Evolutionary conservation across 2,888 invertebrate species (phyloP).

Genomic region (Ferrisia virgata): DNA sequence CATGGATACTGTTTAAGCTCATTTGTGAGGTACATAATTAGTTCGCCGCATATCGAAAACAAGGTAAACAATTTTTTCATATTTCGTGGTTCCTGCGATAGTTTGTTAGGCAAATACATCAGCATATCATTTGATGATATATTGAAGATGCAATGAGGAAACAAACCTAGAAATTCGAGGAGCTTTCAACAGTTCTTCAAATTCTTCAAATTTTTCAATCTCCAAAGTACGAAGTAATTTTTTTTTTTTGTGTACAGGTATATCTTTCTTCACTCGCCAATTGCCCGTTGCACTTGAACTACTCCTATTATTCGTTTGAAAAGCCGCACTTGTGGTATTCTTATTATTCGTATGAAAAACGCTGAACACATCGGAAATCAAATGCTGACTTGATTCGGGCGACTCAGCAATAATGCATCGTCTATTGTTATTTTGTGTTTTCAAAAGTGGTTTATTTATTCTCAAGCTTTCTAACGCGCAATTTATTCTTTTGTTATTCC

Average conservation of each 20-base stretch:
- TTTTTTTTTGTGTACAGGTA: not conserved
- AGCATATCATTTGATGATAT: too few species aligned
- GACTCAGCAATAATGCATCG: not conserved
- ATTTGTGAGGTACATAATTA: too few species aligned
- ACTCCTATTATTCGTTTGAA: not conserved
- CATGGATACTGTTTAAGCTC: too few species aligned
- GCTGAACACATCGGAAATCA: not conserved
- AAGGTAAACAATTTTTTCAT: too few species aligned
- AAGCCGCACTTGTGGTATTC: not conserved
- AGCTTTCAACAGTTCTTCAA: not conserved
- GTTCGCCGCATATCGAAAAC: too few species aligned
- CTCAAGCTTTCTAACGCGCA: not conserved
- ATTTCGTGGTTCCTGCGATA: not conserved
- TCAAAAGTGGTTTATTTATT: not conserved
- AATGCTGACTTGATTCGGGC: not conserved
- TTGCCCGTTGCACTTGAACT: not conserved
- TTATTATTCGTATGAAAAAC: not conserved
- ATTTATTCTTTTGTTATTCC: not conserved
- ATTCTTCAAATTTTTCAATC: not conserved
- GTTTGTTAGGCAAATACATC: not conserved
- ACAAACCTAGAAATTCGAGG: not conserved
- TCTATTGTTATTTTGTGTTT: not conserved
- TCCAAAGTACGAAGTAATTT: not conserved
- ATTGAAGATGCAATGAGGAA: not conserved
- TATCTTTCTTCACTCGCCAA: not conserved